A percentile compares a stretch with the other conserved stretches of the same genome.
Evolutionary conservation across 1,140 invertebrate species (phyloP).

Genomic region (Dysdera silvatica): DNA sequence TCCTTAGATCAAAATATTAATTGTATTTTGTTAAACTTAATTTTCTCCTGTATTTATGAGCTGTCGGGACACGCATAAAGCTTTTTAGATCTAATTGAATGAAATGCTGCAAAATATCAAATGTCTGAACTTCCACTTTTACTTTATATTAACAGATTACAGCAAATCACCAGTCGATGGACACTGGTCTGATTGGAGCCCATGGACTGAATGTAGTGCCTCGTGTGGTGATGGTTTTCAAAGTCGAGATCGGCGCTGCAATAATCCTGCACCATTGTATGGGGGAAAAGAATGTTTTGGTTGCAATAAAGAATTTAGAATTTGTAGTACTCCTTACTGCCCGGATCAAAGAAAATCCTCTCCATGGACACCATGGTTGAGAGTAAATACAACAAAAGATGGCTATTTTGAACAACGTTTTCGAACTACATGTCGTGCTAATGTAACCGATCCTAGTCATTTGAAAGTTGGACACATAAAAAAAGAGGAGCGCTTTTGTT

Average conservation of each 20-base stretch:
- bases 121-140: background rate
- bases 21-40: too few species aligned
- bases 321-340: conserved; percentile 63
- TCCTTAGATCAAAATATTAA: too few species aligned
- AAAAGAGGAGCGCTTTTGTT: conserved; percentile 68
- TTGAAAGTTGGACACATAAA: conserved; percentile 59
- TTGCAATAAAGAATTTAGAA: conserved; percentile 52
- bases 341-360: conserved; percentile 58
- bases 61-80: too few species aligned
- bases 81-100: too few species aligned
- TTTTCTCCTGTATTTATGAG: too few species aligned
- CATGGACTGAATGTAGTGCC: conserved; percentile 41
- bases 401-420: conserved; percentile 64
- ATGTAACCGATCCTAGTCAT: conserved; percentile 55
- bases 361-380: conserved; percentile 68
- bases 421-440: conserved; percentile 66
- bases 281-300: conserved; percentile 52
- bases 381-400: conserved; percentile 45
- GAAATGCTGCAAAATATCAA: too few species aligned
- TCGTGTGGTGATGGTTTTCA: conserved; percentile 41
- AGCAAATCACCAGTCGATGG: conserved; percentile 14
- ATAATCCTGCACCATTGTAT: conserved; percentile 44
- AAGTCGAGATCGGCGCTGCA: conserved; percentile 52
- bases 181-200: conserved; percentile 43
- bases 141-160: background rate